Conservation (phyloP, 2,888 invertebrate species). For the Meandrusa payeni region DNA sequence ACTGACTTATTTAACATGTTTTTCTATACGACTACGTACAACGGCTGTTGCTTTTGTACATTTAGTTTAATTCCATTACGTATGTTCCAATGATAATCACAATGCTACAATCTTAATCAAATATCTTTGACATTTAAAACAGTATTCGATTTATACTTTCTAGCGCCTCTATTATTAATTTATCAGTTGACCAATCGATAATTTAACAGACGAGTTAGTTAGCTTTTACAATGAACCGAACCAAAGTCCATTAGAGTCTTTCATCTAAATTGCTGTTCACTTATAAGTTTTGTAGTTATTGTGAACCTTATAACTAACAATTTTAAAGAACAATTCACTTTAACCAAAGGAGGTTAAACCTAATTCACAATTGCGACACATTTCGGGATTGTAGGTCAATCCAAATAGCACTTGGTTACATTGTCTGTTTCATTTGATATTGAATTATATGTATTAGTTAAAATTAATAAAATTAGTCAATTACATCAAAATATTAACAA, state of each 20-base stretch:
- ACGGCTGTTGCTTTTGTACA: too few species aligned
- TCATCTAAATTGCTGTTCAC: background rate
- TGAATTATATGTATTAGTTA: too few species aligned
- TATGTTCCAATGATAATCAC: too few species aligned
- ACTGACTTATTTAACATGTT: too few species aligned
- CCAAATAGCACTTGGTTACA: slow-evolving; percentile 7
- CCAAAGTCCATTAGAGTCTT: slow-evolving; percentile 17
- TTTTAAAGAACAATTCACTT: background rate
- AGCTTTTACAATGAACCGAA: slow-evolving; percentile 14
- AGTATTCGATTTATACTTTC: slow-evolving; percentile 8
- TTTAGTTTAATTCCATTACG: too few species aligned
- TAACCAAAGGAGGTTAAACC: background rate
- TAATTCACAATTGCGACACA: slow-evolving; percentile 4
- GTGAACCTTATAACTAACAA: background rate
- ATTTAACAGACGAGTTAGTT: slow-evolving; percentile 9
- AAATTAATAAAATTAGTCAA: too few species aligned
- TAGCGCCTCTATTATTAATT: slow-evolving; percentile 1
- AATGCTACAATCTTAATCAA: slow-evolving; percentile 16
- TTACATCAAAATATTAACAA: too few species aligned
- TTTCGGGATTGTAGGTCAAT: slow-evolving; percentile 4
- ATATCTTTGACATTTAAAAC: slow-evolving; percentile 13
- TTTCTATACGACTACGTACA: too few species aligned
- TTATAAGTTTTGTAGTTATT: background rate
- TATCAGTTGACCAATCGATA: slow-evolving; percentile 5
- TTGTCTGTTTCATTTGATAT: too few species aligned